These are phyloP conservation scores for Drosophila anomalipes DNA, from an alignment of 2,888 invertebrate genomes.

Conservation along the genomic window DNA sequence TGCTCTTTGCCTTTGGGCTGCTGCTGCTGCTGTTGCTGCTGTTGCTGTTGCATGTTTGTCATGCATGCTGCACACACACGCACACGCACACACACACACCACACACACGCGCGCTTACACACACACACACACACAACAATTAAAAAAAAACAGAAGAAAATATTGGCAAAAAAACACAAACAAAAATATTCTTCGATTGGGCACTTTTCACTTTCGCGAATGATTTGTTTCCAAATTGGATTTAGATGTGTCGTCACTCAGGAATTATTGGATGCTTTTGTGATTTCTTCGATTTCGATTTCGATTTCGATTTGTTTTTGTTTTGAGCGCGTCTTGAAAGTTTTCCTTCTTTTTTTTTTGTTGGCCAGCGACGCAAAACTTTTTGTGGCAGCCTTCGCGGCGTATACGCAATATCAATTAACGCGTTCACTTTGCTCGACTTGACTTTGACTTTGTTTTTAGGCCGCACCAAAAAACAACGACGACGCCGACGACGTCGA, in stretches of 20 bases:
- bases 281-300: neutral
- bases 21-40: neutral
- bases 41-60: conserved; percentile 37
- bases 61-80: conserved; percentile 47
- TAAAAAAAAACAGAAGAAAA: conserved; percentile 27
- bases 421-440: conserved; percentile 64
- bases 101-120: neutral
- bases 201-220: conserved; percentile 2
- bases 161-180: conserved; percentile 5
- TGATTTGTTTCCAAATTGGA: neutral
- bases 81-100: conserved; percentile 1
- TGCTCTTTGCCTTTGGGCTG: conserved; percentile 25
- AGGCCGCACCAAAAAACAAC: conserved; percentile 28
- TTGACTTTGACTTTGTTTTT: conserved; percentile 53
- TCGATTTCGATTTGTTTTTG: conserved; percentile 2
- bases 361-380: conserved; percentile 16
- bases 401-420: conserved; percentile 71
- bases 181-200: conserved; percentile 1
- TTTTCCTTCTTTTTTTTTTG: conserved; percentile 14
- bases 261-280: neutral
- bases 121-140: conserved; percentile 17
- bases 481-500: conserved; percentile 11
- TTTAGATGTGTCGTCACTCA: neutral
- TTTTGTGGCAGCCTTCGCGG: conserved; percentile 33
- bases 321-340: conserved; percentile 22